phyloP scores from a whole-genome alignment of 2,797 vertebrate genomes.

The Numenius phaeopus region DNA sequence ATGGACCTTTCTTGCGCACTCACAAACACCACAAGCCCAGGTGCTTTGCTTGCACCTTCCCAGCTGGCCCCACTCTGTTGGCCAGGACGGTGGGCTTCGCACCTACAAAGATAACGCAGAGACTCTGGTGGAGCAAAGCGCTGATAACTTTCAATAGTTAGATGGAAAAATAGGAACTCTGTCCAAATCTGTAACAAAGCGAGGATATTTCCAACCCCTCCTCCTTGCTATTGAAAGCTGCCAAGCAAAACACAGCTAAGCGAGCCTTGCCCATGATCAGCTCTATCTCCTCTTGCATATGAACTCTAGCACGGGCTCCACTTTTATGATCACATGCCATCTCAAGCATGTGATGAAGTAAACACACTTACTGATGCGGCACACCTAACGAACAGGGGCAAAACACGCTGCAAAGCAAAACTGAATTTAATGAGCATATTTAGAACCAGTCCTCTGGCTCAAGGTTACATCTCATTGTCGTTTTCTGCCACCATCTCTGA shows the following conservation, averaged over 20 bases:
- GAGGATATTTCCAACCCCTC: neutral
- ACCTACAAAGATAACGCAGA: neutral
- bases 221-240: neutral
- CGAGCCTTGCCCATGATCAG: neutral
- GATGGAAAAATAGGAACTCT: constrained; percentile 1
- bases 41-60: neutral
- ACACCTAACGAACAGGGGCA: neutral
- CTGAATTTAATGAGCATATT: neutral
- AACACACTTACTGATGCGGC: neutral
- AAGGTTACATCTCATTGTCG: neutral
- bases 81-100: neutral
- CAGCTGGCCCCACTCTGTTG: neutral
- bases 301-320: neutral
- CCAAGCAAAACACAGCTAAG: neutral
- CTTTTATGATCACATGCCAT: neutral
- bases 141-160: neutral
- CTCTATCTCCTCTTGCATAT: neutral
- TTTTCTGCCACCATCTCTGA: neutral
- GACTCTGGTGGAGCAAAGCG: neutral
- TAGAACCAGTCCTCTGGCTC: neutral
- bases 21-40: neutral
- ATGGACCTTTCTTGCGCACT: neutral
- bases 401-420: neutral
- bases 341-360: neutral
- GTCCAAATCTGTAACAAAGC: neutral